Conservation (phyloP, 2,888 invertebrate genomes). For the Ceratothoa steindachneri region DNA sequence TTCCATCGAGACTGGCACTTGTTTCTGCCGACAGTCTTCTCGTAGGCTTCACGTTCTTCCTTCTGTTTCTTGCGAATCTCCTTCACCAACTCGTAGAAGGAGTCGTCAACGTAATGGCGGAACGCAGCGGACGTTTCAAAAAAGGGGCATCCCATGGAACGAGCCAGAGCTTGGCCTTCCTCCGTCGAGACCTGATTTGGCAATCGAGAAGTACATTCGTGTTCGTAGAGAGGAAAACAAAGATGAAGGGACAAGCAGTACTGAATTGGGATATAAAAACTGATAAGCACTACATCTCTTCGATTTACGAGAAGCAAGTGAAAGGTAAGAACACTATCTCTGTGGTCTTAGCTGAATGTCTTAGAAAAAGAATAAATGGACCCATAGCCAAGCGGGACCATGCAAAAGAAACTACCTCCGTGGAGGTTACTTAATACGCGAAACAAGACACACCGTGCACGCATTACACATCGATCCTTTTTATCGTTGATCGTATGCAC, state of each 20-base stretch:
- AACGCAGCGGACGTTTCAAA: slow-evolving; percentile 86
- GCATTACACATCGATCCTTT: too few relatives aligned
- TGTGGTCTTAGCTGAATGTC: too few relatives aligned
- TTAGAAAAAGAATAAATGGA: too few relatives aligned
- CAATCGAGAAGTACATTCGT: neutral
- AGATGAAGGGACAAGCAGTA: neutral
- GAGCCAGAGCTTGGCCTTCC: slow-evolving; percentile 75
- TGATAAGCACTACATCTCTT: too few relatives aligned
- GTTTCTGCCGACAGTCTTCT: neutral
- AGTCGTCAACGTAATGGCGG: slow-evolving; percentile 82
- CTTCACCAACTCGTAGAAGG: slow-evolving; percentile 81
- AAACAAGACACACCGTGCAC: too few relatives aligned
- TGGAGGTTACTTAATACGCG: too few relatives aligned
- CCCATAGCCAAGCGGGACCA: too few relatives aligned
- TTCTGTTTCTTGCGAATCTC: slow-evolving; percentile 63
- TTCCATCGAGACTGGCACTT: slow-evolving; percentile 35
- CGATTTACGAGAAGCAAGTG: too few relatives aligned
- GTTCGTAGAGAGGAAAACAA: neutral
- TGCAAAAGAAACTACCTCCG: too few relatives aligned
- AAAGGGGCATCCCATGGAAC: slow-evolving; percentile 82
- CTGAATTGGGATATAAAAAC: too few relatives aligned
- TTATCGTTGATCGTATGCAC: too few relatives aligned
- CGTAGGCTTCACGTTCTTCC: slow-evolving; percentile 20
- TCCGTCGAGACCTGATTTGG: slow-evolving; percentile 72
- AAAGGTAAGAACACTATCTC: neutral